Evolutionary conservation across 2,888 invertebrate species (phyloP).

Genomic region (Drosophila paramelanica): DNA sequence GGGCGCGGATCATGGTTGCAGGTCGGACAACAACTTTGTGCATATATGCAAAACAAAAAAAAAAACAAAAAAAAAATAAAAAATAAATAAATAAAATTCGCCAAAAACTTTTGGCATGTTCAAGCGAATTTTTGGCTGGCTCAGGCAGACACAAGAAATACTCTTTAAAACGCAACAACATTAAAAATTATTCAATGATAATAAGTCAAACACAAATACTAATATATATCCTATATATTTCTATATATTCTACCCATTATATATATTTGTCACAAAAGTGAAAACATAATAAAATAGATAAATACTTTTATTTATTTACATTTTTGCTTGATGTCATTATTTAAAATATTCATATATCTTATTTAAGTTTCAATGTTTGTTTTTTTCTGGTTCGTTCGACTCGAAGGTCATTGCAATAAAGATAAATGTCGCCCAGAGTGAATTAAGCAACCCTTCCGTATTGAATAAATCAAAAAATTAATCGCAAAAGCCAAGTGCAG

Average conservation of each 20-base stretch:
- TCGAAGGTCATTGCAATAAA: constrained; percentile 39
- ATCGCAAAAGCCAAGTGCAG: constrained; percentile 57
- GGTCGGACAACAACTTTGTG: neutral
- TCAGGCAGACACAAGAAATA: neutral
- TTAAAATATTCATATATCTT: no score
- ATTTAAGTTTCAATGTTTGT: no score
- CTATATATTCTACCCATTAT: no score
- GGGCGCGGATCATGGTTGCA: neutral
- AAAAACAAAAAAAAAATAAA: neutral
- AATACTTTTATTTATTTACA: no score
- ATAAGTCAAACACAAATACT: no score
- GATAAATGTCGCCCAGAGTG: constrained; percentile 16
- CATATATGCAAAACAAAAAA: constrained; percentile 2
- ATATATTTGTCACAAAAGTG: no score
- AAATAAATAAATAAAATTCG: constrained; percentile 21
- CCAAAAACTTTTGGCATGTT: constrained; percentile 34
- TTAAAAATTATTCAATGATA: no score
- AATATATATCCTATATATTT: no score
- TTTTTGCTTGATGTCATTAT: neutral
- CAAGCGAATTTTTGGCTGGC: constrained; percentile 10
- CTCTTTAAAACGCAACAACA: neutral
- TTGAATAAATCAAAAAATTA: constrained; percentile 81
- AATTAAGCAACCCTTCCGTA: constrained; percentile 83
- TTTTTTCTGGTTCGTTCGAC: neutral
- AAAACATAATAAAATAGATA: neutral